Base-by-base conservation (phyloP, 2,797 vertebrate species). In the Molothrus aeneus region DNA sequence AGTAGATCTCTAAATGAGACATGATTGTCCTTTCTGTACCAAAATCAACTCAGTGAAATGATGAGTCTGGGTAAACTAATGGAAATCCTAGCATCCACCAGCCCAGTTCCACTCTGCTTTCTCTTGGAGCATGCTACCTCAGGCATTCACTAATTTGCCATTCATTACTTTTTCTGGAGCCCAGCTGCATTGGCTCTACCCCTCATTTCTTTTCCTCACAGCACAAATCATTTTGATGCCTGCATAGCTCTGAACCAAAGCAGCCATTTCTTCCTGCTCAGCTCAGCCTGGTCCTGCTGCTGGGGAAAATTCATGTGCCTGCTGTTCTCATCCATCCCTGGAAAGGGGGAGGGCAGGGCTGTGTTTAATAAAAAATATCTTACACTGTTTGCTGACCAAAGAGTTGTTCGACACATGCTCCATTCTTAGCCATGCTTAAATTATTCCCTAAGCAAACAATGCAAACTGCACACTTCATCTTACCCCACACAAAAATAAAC, bases 391-490 rank as follows among this genome's bases (percentile, higher is more conserved):
- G 91, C 90, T 88, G 93, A 51, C 87, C 22, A 9, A 77, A 66
- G 79, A 80, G n/a, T 26, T 80, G 74, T 38, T 92, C 31, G 1
- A 90, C 90, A 92, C 75, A 89, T 80, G 79, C 87, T 95, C 84
- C 83, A 19, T 95, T 89, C 92, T 91, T 19, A 79, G 89, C 91
- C 90, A 20, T 28, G 77, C 85, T 93, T 91, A 89, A 95, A 89
- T 97, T 84, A 90, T 90, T 77, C 83, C 86, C 91, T 53, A 50
- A 92, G 86, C 91, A 94, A 97, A 86, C 90, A 88, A 88, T 25
- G 26, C 70, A 88, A 95, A 92, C 85, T 60, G 80, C 74, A 75
- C 64, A 50, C 56, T 92, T 84, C 78, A 73, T 94, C 88, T 92
- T 90, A 24, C 22, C 73, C 80, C 60, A 57, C 21, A 71, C 18